Evolutionary conservation across 2,113 vertebrate genomes (phyloP).

Genomic region (Micronycteris hirsuta): DNA sequence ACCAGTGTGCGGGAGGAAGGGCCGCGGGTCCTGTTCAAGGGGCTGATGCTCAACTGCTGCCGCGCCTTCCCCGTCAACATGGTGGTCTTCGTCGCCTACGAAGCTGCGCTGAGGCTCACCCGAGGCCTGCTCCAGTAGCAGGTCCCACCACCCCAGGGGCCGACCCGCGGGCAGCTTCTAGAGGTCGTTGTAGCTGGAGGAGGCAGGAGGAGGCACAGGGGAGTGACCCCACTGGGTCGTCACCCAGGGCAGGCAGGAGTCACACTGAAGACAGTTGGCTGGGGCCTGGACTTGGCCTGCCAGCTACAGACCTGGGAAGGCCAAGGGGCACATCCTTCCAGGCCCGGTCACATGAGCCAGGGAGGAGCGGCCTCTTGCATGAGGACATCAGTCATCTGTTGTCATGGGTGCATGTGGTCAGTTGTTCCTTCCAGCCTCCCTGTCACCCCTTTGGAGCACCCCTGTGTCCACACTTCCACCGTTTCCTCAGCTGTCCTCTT

Average conservation of each 20-base stretch:
- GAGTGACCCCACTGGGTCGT: background rate
- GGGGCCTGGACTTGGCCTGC: background rate
- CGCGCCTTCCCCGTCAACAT: constrained; percentile 93
- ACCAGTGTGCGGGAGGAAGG: constrained; percentile 87
- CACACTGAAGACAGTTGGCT: background rate
- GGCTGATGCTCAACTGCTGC: constrained; percentile 88
- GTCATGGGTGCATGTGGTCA: rapidly evolving
- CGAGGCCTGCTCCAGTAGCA: constrained; percentile 55
- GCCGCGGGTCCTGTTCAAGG: constrained; percentile 87
- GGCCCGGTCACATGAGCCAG: background rate
- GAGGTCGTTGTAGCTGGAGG: background rate
- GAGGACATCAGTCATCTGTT: rapidly evolving
- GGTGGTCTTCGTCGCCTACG: constrained; percentile 90
- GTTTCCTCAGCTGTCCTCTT: rapidly evolving
- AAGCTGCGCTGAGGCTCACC: constrained; percentile 82
- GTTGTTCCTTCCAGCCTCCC: background rate
- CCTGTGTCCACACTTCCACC: rapidly evolving
- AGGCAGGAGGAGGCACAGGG: background rate
- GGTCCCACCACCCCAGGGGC: rapidly evolving
- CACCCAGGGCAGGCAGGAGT: rapidly evolving
- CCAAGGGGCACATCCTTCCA: background rate
- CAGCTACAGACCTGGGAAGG: background rate
- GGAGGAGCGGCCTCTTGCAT: background rate
- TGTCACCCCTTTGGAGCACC: background rate
- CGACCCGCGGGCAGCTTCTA: rapidly evolving